phyloP scores from a whole-genome alignment of 2,888 invertebrate genomes.

The Busseola fusca region DNA sequence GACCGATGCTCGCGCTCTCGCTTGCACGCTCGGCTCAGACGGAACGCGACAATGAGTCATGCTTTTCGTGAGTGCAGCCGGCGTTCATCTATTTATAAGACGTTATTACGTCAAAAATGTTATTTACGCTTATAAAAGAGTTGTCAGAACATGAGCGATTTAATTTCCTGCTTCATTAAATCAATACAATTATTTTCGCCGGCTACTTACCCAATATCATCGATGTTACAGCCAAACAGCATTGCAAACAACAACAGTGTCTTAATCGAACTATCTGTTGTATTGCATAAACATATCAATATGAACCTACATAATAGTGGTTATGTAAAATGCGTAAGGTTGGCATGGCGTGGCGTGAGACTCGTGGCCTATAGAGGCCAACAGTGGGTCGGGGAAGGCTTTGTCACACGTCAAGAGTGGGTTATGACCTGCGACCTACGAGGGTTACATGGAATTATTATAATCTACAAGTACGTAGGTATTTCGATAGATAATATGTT shows the following conservation, averaged over 20 bases:
- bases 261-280: constrained; percentile 65
- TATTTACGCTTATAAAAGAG: not conserved
- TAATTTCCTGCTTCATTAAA: constrained; percentile 34
- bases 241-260: constrained; percentile 60
- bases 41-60: too few relatives aligned
- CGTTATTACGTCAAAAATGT: too few relatives aligned
- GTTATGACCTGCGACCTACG: constrained; percentile 16
- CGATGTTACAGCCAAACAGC: constrained; percentile 39
- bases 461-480: not conserved
- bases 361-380: constrained; percentile 11
- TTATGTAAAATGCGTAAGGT: constrained; percentile 56
- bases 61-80: too few relatives aligned
- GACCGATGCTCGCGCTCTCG: too few relatives aligned
- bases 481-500: not conserved
- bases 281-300: constrained; percentile 45
- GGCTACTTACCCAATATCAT: constrained; percentile 53
- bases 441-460: constrained; percentile 10
- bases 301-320: constrained; percentile 22
- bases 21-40: too few relatives aligned
- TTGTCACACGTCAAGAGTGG: constrained; percentile 15
- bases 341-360: constrained; percentile 43
- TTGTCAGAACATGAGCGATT: not conserved
- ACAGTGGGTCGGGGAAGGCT: constrained; percentile 38
- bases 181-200: not conserved
- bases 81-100: too few relatives aligned